Conservation (phyloP, 1,140 invertebrate genomes). For the Mycetomoellerius zeteki region DNA sequence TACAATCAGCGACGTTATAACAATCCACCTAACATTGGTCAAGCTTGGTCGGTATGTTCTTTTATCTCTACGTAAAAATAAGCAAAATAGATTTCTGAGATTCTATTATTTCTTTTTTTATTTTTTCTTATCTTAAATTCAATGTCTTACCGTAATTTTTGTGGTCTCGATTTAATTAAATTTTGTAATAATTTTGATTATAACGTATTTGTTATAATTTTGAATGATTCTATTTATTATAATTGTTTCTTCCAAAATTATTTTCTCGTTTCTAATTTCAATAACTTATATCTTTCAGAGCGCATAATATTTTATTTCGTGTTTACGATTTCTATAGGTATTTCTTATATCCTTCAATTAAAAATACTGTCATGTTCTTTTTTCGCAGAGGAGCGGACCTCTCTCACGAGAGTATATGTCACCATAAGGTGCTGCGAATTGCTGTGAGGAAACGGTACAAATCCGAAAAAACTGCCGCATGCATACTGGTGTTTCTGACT, state of each 20-base stretch:
- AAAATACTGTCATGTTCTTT: constrained; percentile 3
- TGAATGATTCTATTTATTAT: neutral
- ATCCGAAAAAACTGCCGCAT: constrained; percentile 61
- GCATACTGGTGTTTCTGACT: constrained; percentile 53
- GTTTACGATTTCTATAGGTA: neutral
- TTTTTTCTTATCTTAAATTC: neutral
- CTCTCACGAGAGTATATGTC: constrained; percentile 76
- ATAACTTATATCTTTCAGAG: neutral
- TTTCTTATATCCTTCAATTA: constrained; percentile 21
- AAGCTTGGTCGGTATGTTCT: constrained; percentile 78
- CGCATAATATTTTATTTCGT: neutral
- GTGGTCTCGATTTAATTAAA: too few relatives aligned
- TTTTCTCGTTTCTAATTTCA: neutral
- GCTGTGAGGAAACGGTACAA: constrained; percentile 22
- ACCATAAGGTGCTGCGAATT: constrained; percentile 68
- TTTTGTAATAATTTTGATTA: too few relatives aligned
- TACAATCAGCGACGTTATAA: constrained; percentile 73
- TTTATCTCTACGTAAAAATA: neutral
- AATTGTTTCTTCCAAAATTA: neutral
- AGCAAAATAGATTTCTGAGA: neutral
- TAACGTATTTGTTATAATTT: too few relatives aligned
- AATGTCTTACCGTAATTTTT: neutral
- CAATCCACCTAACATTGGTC: constrained; percentile 68
- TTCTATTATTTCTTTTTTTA: neutral
- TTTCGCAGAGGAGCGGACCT: constrained; percentile 73